These are phyloP conservation scores for Onychostoma macrolepis DNA, from an alignment of 2,113 vertebrate genomes.

Conservation along the genomic window DNA sequence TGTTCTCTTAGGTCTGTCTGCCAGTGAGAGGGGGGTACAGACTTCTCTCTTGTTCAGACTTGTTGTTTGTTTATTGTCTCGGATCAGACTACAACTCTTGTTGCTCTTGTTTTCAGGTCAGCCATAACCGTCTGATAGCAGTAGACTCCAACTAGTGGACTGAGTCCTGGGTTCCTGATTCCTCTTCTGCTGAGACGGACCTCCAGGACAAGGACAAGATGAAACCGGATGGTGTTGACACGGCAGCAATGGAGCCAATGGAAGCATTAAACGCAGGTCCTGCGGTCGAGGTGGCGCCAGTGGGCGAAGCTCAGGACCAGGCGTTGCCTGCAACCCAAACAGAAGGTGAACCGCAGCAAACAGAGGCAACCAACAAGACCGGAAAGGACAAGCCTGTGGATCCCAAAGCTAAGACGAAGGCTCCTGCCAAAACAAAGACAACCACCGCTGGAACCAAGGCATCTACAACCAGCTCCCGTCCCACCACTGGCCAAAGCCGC, in stretches of 20 bases:
- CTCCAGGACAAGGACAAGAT: conserved; percentile 69
- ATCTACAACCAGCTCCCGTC: conserved; percentile 59
- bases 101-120: conserved; percentile 58
- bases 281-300: conserved; percentile 63
- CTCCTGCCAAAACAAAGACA: conserved; percentile 68
- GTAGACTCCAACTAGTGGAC: conserved; percentile 43
- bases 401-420: conserved; percentile 73
- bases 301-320: conserved; percentile 66
- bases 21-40: conserved; percentile 48
- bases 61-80: conserved; percentile 53
- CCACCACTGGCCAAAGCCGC: conserved; percentile 68
- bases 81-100: conserved; percentile 3
- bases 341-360: conserved; percentile 55
- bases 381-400: conserved; percentile 65
- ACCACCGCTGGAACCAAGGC: conserved; percentile 58
- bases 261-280: conserved; percentile 72
- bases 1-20: conserved; percentile 38
- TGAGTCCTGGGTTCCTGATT: conserved; percentile 51
- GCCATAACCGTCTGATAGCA: background rate
- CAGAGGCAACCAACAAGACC: conserved; percentile 64
- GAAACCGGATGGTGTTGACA: conserved; percentile 81
- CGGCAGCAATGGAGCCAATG: conserved; percentile 73
- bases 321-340: conserved; percentile 56
- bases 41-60: conserved; percentile 63
- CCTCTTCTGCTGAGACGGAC: conserved; percentile 60